These are phyloP conservation scores for Hormaphis cornu DNA, from an alignment of 1,140 invertebrate genomes.

Conservation along the genomic window DNA sequence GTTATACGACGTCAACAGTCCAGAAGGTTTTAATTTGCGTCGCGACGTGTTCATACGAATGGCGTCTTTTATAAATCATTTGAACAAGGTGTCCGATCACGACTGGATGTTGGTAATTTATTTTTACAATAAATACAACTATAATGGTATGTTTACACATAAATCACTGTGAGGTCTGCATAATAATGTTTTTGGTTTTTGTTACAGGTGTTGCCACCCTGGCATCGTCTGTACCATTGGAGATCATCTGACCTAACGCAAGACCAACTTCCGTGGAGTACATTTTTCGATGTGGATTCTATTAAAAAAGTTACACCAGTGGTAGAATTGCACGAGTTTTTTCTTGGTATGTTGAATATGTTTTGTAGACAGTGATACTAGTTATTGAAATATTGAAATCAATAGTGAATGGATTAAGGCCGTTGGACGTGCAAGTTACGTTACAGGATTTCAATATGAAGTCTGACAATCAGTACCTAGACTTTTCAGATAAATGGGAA, in stretches of 20 bases:
- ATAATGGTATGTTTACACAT: neutral
- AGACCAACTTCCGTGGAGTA: constrained; percentile 58
- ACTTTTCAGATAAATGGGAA: constrained; percentile 75
- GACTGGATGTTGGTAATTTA: constrained; percentile 48
- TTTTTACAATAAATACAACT: neutral
- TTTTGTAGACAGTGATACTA: neutral
- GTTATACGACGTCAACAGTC: constrained; percentile 86
- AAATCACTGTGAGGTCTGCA: neutral
- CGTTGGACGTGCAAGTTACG: constrained; percentile 67
- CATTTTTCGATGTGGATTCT: constrained; percentile 79
- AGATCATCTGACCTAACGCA: constrained; percentile 49
- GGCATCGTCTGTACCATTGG: constrained; percentile 86
- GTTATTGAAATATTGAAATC: neutral
- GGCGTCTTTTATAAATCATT: constrained; percentile 64
- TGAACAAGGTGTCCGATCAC: constrained; percentile 47
- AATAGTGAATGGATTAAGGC: constrained; percentile 42
- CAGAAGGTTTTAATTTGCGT: constrained; percentile 93
- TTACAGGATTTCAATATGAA: constrained; percentile 76
- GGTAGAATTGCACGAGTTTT: constrained; percentile 75
- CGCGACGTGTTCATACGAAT: constrained; percentile 91
- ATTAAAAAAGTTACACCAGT: constrained; percentile 72
- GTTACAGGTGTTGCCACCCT: constrained; percentile 74
- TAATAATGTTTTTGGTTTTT: constrained; percentile 1
- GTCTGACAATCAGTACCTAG: constrained; percentile 29
- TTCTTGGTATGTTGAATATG: constrained; percentile 47